A percentile compares a stretch with the other conserved stretches of the same genome.
phyloP scores from a whole-genome alignment of 2,888 invertebrate genomes.

The Vannuccia rotundouncinata region DNA sequence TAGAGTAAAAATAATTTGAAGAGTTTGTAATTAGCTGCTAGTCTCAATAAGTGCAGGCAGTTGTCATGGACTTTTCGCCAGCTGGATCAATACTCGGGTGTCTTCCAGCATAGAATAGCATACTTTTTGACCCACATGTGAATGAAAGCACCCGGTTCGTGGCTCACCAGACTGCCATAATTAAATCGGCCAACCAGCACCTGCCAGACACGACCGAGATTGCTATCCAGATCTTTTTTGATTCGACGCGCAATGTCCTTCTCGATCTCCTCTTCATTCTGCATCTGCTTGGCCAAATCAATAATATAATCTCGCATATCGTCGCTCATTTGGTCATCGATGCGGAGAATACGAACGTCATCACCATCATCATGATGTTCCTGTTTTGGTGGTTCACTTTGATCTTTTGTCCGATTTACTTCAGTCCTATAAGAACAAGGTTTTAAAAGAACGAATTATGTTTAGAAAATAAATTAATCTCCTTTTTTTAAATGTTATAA shows the following conservation, averaged over 20 bases:
- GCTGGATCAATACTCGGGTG: conserved; percentile 31
- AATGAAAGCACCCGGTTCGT: conserved; percentile 33
- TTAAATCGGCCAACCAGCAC: conserved; percentile 33
- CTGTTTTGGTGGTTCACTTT: background rate
- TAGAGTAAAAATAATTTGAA: too few species aligned
- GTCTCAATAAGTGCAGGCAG: too few species aligned
- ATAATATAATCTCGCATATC: conserved; percentile 2
- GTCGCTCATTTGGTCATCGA: conserved; percentile 24
- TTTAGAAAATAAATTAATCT: too few species aligned
- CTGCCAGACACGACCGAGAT: conserved; percentile 28
- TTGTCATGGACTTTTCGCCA: too few species aligned
- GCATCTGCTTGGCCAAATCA: background rate
- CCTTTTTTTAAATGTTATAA: too few species aligned
- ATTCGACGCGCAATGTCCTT: conserved; percentile 22
- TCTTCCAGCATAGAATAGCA: conserved; percentile 38
- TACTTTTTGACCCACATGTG: conserved; percentile 34
- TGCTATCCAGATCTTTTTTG: conserved; percentile 21
- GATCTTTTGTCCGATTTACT: background rate
- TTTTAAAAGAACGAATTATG: too few species aligned
- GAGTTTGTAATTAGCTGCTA: too few species aligned
- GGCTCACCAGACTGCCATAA: conserved; percentile 36
- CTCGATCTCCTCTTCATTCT: background rate
- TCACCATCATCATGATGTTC: background rate
- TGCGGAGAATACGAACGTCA: conserved; percentile 8
- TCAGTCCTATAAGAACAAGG: too few species aligned